phyloP scores from a whole-genome alignment of 92 coral and sea anemone species.

The Chrysogorgia sp. region DNA sequence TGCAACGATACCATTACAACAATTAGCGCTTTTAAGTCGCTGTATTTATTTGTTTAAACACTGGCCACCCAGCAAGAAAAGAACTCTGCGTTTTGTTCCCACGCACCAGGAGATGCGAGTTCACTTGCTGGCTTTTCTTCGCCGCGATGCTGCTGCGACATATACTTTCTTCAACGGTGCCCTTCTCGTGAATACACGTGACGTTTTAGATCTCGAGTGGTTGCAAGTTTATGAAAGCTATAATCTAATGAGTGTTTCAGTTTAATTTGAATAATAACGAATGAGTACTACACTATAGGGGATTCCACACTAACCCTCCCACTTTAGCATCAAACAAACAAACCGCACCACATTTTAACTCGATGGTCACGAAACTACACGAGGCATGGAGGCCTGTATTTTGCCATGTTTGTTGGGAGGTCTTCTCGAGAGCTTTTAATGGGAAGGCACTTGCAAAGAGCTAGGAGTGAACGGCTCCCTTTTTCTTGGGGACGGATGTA shows the following conservation, averaged over 20 bases:
- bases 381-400: no score
- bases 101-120: background rate
- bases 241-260: no score
- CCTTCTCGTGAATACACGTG: no score
- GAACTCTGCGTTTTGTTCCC: conserved; percentile 14
- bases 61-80: conserved; percentile 7
- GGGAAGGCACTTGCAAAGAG: no score
- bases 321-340: conserved; percentile 27
- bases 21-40: conserved; percentile 12
- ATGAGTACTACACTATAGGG: no score
- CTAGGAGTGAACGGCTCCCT: no score
- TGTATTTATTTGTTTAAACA: conserved; percentile 44
- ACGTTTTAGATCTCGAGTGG: no score
- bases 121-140: conserved; percentile 4
- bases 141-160: conserved; percentile 1
- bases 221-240: no score
- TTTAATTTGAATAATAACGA: no score
- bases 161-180: background rate
- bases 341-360: conserved; percentile 12
- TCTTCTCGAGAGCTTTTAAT: no score
- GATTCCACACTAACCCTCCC: conserved; percentile 8
- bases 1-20: conserved; percentile 17
- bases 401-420: no score
- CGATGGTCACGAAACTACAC: conserved; percentile 13
- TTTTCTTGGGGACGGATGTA: no score